These are phyloP conservation scores for Prochilodus magdalenae DNA, from an alignment of 2,113 vertebrate species.

Conservation along the genomic window DNA sequence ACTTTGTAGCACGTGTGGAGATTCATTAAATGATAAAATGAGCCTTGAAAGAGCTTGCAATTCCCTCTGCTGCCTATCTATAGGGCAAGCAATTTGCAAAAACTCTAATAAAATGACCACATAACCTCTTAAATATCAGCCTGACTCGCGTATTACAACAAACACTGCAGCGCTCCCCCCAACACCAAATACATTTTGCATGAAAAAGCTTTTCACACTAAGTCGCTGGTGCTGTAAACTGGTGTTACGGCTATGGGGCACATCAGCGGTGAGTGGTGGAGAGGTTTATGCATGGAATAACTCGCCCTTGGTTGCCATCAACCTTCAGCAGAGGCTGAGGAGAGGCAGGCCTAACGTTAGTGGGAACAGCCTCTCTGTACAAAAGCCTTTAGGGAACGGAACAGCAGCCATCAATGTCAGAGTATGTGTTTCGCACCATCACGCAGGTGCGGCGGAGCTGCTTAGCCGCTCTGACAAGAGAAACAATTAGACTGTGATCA, in stretches of 20 bases:
- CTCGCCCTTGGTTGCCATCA: slow-evolving; percentile 40
- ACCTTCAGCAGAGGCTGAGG: slow-evolving; percentile 33
- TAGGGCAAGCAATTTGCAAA: slow-evolving; percentile 4
- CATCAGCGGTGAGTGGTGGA: slow-evolving; percentile 29
- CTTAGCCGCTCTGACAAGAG: slow-evolving; percentile 31
- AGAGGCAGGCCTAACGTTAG: slow-evolving; percentile 7
- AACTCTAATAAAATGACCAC: not conserved
- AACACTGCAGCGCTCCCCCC: not conserved
- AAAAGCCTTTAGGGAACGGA: not conserved
- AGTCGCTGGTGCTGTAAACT: not conserved
- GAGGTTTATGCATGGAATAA: slow-evolving; percentile 35
- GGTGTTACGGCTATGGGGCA: slow-evolving; percentile 1
- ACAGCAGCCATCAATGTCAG: slow-evolving; percentile 43
- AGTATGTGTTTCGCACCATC: slow-evolving; percentile 52
- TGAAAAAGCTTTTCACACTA: not conserved
- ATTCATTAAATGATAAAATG: slow-evolving; percentile 41
- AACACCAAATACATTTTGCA: not conserved
- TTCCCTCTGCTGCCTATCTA: slow-evolving; percentile 17
- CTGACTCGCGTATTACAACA: not conserved
- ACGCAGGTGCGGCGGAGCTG: slow-evolving; percentile 31
- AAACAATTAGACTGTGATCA: slow-evolving; percentile 54
- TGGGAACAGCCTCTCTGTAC: slow-evolving; percentile 3
- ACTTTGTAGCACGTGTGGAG: slow-evolving; percentile 14
- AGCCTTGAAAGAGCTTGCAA: slow-evolving; percentile 17
- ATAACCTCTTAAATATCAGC: not conserved